Percentiles rank a stretch among this genome's conserved stretches.
phyloP scores from a whole-genome alignment of 2,113 vertebrate genomes.

The Drymodes brunneopygia region DNA sequence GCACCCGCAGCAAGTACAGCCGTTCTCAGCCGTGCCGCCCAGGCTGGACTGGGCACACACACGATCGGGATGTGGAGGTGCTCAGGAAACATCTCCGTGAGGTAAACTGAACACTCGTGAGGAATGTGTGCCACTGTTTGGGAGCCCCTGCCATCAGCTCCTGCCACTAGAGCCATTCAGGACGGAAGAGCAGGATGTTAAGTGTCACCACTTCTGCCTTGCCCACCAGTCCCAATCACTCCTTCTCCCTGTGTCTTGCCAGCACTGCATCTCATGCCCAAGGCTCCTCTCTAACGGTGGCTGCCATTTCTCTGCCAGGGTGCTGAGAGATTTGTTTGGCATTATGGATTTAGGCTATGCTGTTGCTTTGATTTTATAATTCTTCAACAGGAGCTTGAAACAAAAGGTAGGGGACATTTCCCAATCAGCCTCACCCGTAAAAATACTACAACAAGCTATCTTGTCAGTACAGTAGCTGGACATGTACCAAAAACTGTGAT shows the following conservation, averaged over 20 bases:
- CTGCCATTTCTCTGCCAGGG: background rate
- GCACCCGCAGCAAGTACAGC: background rate
- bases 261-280: rapidly evolving
- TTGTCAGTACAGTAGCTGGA: background rate
- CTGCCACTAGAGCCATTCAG: background rate
- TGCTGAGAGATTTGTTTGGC: background rate
- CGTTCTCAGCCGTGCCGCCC: rapidly evolving
- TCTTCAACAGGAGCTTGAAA: background rate
- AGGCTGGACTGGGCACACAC: rapidly evolving
- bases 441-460: background rate
- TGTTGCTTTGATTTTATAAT: slow-evolving; percentile 1
- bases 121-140: background rate
- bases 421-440: background rate
- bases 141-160: background rate
- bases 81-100: background rate
- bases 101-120: rapidly evolving
- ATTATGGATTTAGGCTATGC: background rate
- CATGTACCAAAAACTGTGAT: background rate
- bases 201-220: background rate
- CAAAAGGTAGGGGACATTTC: background rate
- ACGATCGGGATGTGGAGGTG: rapidly evolving
- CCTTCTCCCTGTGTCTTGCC: background rate
- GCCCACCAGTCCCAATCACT: background rate
- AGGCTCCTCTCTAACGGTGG: background rate
- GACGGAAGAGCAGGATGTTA: background rate